Evolutionary conservation across 2,797 vertebrate genomes (phyloP), one percentile per base, ranked within the genome.

Genomic region (Phylloscopus collybita): DNA sequence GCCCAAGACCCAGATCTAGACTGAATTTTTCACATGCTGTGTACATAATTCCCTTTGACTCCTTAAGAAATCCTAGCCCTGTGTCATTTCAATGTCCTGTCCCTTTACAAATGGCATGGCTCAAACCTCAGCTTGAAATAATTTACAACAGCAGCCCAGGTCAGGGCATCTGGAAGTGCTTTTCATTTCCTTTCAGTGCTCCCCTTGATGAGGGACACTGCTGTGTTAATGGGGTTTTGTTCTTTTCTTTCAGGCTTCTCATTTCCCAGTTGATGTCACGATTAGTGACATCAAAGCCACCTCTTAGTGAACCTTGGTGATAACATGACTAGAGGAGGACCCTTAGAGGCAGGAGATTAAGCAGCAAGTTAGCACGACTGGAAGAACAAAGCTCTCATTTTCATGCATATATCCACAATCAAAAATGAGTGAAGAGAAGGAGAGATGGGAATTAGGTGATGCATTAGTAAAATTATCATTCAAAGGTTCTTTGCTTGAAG

Each of bases 111-210:
- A 92, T 73, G 60, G 34, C 38, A 56, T 5, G 29, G 71, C 50
- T 88, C 64, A 64, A 69, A 76, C 49, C 86, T 90, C 88, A 80
- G 60, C 74, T 94, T 92, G 92, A 94, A 93, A 86, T 95, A 86
- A 93, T 84, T 95, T 80, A 89, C 42, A 86, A 22, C n/a, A 70
- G 53, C 65, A 80, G 25, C 57, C 44, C 45, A 57, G 64, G 86
- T 85, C 88, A 92, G 69, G 71, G 80, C 53, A 74, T 78, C 49
- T 96, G 88, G 80, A 95, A 34, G 27, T 59, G 78, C 74, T 74
- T 93, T 95, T 91, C 64, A 66, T 86, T 90, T 88, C 57, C 70
- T 76, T 81, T 88, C 61, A 54, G 30, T 92, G 80, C 53, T 44
- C 15, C 16, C 71, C 74, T 90, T 90, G 80, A 82, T 92, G 86